Evolutionary conservation across 2,797 vertebrate species (phyloP), one percentile per base, ranked within the genome.

Genomic region (Anguilla megastoma): DNA sequence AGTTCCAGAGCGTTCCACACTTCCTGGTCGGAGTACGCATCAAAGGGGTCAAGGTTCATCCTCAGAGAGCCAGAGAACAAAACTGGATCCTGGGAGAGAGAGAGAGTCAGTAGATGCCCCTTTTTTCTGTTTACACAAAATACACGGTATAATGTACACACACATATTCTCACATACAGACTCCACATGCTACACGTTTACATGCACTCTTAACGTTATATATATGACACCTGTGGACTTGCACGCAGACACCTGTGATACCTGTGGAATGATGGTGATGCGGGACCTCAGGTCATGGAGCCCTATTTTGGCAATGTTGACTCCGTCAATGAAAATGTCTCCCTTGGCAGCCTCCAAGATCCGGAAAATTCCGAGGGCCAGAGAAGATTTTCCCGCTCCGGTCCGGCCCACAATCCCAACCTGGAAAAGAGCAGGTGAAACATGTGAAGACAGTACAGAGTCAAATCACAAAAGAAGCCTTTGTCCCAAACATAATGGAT

Each of bases 31-130:
- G 97, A 95, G 93, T 98, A 97, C 85, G 94, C 93, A 92, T 96
- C 94, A 21, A 99, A 99, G 0, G 98, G 98, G 93, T 99, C 98
- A 84, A 99, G 95, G 91, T 99, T 99, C 98, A 99, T 99, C 80
- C 98, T 96, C 89, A 99, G 93, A 87, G 98, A 96, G 76, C 98
- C 98, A n/a, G 98, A 98, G 90, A 99, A 99, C 91, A 99, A 89
- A 52, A 99, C 85, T 0, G 98, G 98, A 91, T 99, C 98, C 98
- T 99, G 91, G 10, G 58, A 3, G 50, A 3, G 66, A 45, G 2
- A 86, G 0, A 89, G 45, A n/a, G 63, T 97, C 79, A 82, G 18
- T 18, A 8, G 21, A 82, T 7, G 24, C 24, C 41, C 30, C 16
- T 8, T 18, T 45, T 16, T 41, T 0, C 6, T 16, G 9, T 71